Conservation (phyloP, 2,797 vertebrate genomes). For the Dendrocincla fuliginosa region DNA sequence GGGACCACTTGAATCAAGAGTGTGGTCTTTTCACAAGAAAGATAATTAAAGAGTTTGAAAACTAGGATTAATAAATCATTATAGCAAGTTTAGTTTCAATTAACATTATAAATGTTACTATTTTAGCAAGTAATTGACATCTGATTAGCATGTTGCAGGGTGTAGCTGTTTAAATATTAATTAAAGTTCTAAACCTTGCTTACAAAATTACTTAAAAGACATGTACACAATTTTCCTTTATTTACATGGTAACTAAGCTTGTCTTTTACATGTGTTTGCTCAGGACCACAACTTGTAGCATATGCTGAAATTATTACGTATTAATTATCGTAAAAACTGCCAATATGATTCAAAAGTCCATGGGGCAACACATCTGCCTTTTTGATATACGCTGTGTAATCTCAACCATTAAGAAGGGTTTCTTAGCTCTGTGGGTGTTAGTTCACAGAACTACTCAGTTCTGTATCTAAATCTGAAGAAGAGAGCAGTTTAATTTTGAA, state of each 20-base stretch:
- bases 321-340: not conserved
- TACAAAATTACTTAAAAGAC: constrained; percentile 13
- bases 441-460: not conserved
- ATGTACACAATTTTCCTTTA: constrained; percentile 30
- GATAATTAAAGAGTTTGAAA: constrained; percentile 73
- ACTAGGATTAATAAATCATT: constrained; percentile 72
- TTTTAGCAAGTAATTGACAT: constrained; percentile 67
- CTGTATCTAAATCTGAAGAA: not conserved
- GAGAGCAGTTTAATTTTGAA: not conserved
- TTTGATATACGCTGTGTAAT: not conserved
- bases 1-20: constrained; percentile 43
- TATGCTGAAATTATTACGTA: constrained; percentile 16
- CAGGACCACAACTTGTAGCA: not conserved
- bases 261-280: not conserved
- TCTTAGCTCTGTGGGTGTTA: not conserved
- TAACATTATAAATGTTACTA: constrained; percentile 66
- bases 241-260: not conserved
- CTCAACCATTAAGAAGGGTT: not conserved
- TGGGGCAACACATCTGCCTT: not conserved
- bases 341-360: not conserved
- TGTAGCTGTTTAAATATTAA: constrained; percentile 61
- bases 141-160: constrained; percentile 59
- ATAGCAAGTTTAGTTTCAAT: constrained; percentile 69
- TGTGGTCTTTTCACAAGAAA: constrained; percentile 6
- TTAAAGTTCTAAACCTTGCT: constrained; percentile 42